Evolutionary conservation across 2,888 invertebrate genomes (phyloP), one percentile per base, ranked within the genome.

Genomic region (Trachelus stipa): DNA sequence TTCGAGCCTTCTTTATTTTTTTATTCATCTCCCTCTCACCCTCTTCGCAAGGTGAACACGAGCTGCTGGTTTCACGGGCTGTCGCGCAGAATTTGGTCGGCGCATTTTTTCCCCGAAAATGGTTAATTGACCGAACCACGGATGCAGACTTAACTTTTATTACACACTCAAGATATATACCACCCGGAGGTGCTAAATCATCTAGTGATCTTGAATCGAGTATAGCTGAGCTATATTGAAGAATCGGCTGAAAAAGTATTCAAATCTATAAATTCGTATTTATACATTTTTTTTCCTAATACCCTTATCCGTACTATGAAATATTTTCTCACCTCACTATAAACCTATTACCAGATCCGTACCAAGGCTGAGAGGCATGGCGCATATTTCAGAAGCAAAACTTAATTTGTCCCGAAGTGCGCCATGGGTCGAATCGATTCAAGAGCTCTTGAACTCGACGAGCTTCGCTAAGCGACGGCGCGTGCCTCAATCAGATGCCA

Each of bases 81-180:
- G 91, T 91, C 91, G 90, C 90, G 83, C 88, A 87, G 87, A 86
- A 90, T 91, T 88, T 90, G 82, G 85, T 84, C 86, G 86, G 85
- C 84, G 84, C 85, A 84, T 83, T 90, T 88, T 88, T 81, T 82
- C 85, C 81, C 81, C 82, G 84, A 85, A 86, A 86, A 87, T 87
- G 87, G 85, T 87, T 89, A 91, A 91, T 90, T 90, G 90, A 90
- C 86, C 88, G 88, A 85, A 85, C 81, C 76, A 84, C 56, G 83
- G 82, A 82, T 85, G 86, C 84, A 84, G 86, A 83, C 85, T 23
- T 56, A 0, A 56, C 31, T 56, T 56, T 23, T 56, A 56, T 56
- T 56, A 56, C 56, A 56, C 56, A 56, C 56, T 56, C 56, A 1
- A 56, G 56, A 56, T 56, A 23, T 56, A 56, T 23, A 9, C 56